Conservation (phyloP, 1,140 invertebrate species). For the Battus philenor region DNA sequence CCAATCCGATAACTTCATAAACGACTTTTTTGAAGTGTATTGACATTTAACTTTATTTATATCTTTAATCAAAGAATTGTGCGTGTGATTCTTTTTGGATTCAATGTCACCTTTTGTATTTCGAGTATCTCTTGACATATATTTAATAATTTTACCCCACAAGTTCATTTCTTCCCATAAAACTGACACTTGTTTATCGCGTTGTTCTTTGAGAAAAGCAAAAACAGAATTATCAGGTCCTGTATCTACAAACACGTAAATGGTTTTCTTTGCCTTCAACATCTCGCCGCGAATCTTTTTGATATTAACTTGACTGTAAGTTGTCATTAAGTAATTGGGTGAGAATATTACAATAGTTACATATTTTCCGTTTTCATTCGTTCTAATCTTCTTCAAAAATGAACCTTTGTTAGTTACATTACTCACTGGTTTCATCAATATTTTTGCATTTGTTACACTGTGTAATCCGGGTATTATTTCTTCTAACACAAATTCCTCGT, state of each 20-base stretch:
- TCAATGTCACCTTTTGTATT: not conserved
- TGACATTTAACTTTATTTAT: slow-evolving; percentile 15
- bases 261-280: slow-evolving; percentile 52
- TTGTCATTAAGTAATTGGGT: slow-evolving; percentile 55
- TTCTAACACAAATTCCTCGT: slow-evolving; percentile 56
- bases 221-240: slow-evolving; percentile 62
- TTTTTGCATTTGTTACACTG: slow-evolving; percentile 33
- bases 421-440: slow-evolving; percentile 34
- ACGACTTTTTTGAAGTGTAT: slow-evolving; percentile 22
- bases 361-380: slow-evolving; percentile 30
- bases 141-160: slow-evolving; percentile 42
- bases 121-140: slow-evolving; percentile 19
- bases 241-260: slow-evolving; percentile 59
- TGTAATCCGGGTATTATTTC: slow-evolving; percentile 47
- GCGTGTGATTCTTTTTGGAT: not conserved
- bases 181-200: slow-evolving; percentile 40
- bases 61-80: slow-evolving; percentile 7
- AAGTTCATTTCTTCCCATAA: slow-evolving; percentile 55
- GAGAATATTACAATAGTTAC: slow-evolving; percentile 53
- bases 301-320: slow-evolving; percentile 58
- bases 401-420: slow-evolving; percentile 23
- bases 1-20: slow-evolving; percentile 39
- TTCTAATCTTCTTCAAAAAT: slow-evolving; percentile 25
- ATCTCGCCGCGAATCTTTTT: slow-evolving; percentile 66
- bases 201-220: slow-evolving; percentile 58